These are phyloP conservation scores for Trissolcus brochymenae DNA, from an alignment of 2,888 invertebrate species.

Conservation along the genomic window DNA sequence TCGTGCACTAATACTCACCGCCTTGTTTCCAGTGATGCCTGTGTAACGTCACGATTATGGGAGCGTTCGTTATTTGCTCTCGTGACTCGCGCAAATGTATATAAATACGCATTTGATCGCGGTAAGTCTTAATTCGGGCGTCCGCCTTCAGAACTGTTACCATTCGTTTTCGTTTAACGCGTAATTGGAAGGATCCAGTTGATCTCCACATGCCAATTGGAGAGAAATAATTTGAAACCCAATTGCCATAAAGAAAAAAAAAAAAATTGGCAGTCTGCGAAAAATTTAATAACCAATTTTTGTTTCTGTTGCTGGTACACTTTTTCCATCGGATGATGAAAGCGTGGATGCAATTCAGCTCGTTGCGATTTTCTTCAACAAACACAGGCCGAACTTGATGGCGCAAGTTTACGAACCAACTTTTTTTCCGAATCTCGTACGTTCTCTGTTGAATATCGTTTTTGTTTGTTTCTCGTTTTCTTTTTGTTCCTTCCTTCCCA, in stretches of 20 bases:
- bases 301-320: slow-evolving; percentile 31
- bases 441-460: slow-evolving; percentile 9
- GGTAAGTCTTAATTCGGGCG: slow-evolving; percentile 49
- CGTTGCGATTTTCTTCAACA: not conserved
- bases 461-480: slow-evolving; percentile 12
- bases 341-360: slow-evolving; percentile 10
- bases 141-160: slow-evolving; percentile 56
- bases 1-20: slow-evolving; percentile 60
- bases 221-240: too few species aligned
- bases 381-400: slow-evolving; percentile 5
- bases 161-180: slow-evolving; percentile 46
- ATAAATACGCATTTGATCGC: slow-evolving; percentile 50
- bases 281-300: not conserved
- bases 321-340: slow-evolving; percentile 11
- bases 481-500: slow-evolving; percentile 24
- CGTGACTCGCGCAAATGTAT: slow-evolving; percentile 53
- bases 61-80: slow-evolving; percentile 55
- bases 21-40: slow-evolving; percentile 61
- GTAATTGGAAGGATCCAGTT: slow-evolving; percentile 37
- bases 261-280: too few species aligned
- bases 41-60: slow-evolving; percentile 65
- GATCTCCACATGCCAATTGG: not conserved
- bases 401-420: slow-evolving; percentile 14
- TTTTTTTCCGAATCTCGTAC: slow-evolving; percentile 32
- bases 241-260: too few species aligned